These are phyloP conservation scores for Homarus gammarus DNA, from an alignment of 2,888 invertebrate genomes.

Conservation along the genomic window DNA sequence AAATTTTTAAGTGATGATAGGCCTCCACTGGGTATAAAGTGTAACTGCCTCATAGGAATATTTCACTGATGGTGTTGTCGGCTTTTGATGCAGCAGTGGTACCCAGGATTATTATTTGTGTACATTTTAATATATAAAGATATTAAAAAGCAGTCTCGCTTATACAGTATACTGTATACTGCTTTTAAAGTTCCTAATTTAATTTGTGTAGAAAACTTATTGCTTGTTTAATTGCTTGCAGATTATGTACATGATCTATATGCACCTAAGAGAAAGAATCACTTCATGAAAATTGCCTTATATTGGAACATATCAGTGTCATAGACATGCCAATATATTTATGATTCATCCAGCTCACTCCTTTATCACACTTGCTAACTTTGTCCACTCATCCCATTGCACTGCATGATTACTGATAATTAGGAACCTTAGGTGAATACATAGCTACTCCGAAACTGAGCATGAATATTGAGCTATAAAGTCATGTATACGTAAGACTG, in stretches of 20 bases:
- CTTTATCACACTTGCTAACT: not conserved
- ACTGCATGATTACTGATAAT: not conserved
- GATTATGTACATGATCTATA: not conserved
- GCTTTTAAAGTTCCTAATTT: not conserved
- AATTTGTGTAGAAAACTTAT: not conserved
- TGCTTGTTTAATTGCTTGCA: not conserved
- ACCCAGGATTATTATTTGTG: too few species aligned
- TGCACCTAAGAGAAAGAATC: not conserved
- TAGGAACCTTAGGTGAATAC: not conserved
- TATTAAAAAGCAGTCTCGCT: too few species aligned
- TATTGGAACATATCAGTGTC: conserved; percentile 23
- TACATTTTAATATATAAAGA: too few species aligned
- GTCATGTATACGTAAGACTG: not conserved
- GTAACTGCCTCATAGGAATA: too few species aligned
- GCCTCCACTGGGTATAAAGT: too few species aligned
- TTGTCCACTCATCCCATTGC: not conserved
- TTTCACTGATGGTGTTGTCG: too few species aligned
- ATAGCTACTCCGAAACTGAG: not conserved
- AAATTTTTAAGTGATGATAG: too few species aligned
- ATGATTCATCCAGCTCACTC: not conserved
- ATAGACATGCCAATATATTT: not conserved
- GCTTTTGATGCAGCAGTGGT: too few species aligned
- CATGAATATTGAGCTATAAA: not conserved
- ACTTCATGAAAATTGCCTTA: conserved; percentile 24
- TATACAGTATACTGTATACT: not conserved